A percentile compares a stretch with the other conserved stretches of the same genome.
These are phyloP conservation scores for Myotis davidii DNA, from an alignment of 2,113 vertebrate genomes.

Conservation along the genomic window DNA sequence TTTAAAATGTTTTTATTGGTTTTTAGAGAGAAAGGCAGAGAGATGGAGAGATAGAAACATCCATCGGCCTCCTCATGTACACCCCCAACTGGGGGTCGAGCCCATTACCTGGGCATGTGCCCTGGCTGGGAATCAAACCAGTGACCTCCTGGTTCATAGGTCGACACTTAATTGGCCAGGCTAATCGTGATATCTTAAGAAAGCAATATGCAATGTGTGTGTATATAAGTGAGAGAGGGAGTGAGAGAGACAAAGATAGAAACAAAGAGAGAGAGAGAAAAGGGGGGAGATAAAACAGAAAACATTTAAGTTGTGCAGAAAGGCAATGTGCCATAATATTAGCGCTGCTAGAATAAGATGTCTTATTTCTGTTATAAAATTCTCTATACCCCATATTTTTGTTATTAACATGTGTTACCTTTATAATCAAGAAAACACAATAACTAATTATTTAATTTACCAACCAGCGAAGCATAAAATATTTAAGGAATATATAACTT, in stretches of 20 bases:
- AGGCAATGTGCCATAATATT: background rate
- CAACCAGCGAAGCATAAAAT: background rate
- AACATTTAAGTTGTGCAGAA: background rate
- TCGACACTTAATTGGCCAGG: too few relatives aligned
- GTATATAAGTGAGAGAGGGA: background rate
- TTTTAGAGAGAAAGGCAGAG: too few relatives aligned
- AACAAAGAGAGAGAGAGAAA: background rate
- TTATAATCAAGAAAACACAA: background rate
- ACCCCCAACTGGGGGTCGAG: too few relatives aligned
- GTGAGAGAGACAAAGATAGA: background rate
- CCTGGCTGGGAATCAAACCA: too few relatives aligned
- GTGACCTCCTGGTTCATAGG: too few relatives aligned
- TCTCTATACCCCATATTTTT: background rate
- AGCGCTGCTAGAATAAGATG: background rate
- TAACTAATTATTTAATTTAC: background rate
- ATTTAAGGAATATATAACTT: background rate
- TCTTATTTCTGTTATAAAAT: conserved; percentile 3
- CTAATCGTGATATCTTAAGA: background rate
- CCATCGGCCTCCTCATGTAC: too few relatives aligned
- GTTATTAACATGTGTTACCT: background rate
- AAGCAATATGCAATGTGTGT: background rate
- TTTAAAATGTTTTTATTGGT: too few relatives aligned
- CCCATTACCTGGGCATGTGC: too few relatives aligned
- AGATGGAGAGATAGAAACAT: too few relatives aligned
- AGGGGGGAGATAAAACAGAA: background rate